phyloP scores from a whole-genome alignment of 2,888 invertebrate species.

The Hylaea fasciaria region DNA sequence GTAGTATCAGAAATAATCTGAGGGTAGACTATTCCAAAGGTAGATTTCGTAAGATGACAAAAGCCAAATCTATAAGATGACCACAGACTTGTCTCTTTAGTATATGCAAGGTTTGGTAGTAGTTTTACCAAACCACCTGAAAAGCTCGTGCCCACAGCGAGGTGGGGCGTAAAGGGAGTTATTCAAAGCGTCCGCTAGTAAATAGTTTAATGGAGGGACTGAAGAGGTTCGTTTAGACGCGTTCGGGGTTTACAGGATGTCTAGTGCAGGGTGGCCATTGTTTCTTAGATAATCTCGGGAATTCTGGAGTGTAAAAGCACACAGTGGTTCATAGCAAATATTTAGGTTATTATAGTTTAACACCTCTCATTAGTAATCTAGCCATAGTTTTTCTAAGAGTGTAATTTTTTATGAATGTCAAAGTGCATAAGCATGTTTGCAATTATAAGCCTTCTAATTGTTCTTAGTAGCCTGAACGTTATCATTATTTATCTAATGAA shows the following conservation, averaged over 20 bases:
- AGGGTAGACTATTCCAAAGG: no score
- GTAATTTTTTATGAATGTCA: no score
- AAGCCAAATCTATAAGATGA: neutral
- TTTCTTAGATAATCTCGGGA: neutral
- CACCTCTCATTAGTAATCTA: no score
- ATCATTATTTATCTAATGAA: neutral
- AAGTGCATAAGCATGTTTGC: no score
- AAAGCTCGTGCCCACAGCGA: conserved; percentile 7
- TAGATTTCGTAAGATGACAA: no score
- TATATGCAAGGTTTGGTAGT: neutral
- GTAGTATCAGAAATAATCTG: no score
- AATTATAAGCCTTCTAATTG: no score
- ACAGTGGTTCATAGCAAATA: no score
- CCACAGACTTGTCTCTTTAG: neutral
- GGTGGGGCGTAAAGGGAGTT: conserved; percentile 1
- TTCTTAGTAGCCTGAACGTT: no score
- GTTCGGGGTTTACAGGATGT: conserved; percentile 16
- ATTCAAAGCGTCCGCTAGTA: conserved; percentile 21
- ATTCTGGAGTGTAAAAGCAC: no score
- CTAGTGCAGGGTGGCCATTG: conserved; percentile 22
- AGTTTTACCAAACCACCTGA: conserved; percentile 2
- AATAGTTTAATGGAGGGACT: conserved; percentile 31
- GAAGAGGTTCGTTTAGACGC: conserved; percentile 28
- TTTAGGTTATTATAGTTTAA: no score
- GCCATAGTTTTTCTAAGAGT: no score